These are phyloP conservation scores for Colletes latitarsis DNA, from an alignment of 1,140 invertebrate genomes.

Conservation along the genomic window DNA sequence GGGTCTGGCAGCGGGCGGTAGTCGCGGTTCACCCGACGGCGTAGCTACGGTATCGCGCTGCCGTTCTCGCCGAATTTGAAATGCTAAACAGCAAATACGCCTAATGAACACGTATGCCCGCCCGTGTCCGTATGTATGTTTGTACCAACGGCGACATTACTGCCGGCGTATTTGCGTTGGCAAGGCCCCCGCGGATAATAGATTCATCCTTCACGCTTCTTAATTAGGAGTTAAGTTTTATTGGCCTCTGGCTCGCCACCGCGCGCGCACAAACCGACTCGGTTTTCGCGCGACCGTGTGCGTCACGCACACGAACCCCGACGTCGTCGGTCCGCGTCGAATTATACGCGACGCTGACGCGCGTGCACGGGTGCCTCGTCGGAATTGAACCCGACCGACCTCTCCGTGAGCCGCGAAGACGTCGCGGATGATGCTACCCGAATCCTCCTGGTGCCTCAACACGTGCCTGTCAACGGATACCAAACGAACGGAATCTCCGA, in stretches of 20 bases:
- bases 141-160: conserved; percentile 76
- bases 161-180: conserved; percentile 72
- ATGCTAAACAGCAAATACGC: conserved; percentile 81
- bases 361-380: conserved; percentile 22
- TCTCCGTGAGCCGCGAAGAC: conserved; percentile 21
- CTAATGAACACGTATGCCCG: conserved; percentile 81
- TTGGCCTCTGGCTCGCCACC: conserved; percentile 74
- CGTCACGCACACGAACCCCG: conserved; percentile 23
- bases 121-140: conserved; percentile 74
- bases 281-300: conserved; percentile 32
- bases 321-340: conserved; percentile 28
- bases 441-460: too few species aligned
- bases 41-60: conserved; percentile 65
- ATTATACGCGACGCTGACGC: conserved; percentile 49
- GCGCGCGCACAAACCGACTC: conserved; percentile 24
- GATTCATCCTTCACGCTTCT: conserved; percentile 81
- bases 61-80: conserved; percentile 76
- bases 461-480: too few species aligned
- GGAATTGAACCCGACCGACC: conserved; percentile 37
- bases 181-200: conserved; percentile 74
- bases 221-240: conserved; percentile 81
- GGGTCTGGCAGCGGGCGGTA: conserved; percentile 27
- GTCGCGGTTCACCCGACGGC: conserved; percentile 1
- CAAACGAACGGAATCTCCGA: too few species aligned
- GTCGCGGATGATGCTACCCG: background rate